Evolutionary conservation across 2,888 invertebrate genomes (phyloP).

Genomic region (Palloptera scutellata): DNA sequence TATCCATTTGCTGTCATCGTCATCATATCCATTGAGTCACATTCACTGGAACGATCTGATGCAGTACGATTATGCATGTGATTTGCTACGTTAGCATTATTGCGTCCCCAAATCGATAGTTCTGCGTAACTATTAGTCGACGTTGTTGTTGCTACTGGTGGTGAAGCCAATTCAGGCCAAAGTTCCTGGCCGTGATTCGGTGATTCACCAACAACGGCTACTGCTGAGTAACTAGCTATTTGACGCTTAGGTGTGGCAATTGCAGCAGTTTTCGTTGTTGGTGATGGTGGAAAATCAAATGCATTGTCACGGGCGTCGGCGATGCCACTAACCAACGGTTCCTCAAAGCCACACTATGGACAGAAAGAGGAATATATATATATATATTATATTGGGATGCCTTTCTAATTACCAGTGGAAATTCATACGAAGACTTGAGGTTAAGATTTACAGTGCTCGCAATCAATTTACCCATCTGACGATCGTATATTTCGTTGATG

Average conservation of each 20-base stretch:
- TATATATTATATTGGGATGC: background rate
- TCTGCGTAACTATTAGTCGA: constrained; percentile 39
- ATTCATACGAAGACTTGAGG: constrained; percentile 64
- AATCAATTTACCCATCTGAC: constrained; percentile 74
- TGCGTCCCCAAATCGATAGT: constrained; percentile 46
- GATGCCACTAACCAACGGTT: constrained; percentile 44
- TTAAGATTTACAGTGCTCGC: constrained; percentile 72
- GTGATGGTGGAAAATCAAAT: constrained; percentile 39
- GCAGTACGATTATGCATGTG: constrained; percentile 24
- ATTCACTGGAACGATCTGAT: constrained; percentile 40
- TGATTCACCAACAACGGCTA: constrained; percentile 51
- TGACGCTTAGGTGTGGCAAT: constrained; percentile 28
- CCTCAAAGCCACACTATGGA: constrained; percentile 61
- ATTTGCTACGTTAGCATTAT: constrained; percentile 25
- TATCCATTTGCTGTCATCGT: background rate
- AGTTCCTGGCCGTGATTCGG: constrained; percentile 42
- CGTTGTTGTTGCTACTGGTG: constrained; percentile 29
- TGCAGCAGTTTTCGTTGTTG: constrained; percentile 37
- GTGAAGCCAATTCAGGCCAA: constrained; percentile 49
- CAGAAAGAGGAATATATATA: constrained; percentile 12
- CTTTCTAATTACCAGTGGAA: constrained; percentile 67
- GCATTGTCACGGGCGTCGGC: constrained; percentile 11
- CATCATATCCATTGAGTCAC: constrained; percentile 31
- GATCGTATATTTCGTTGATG: constrained; percentile 77
- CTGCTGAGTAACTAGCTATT: constrained; percentile 46